Percentiles rank a stretch among this genome's conserved stretches.
Conservation (phyloP, 2,888 invertebrate genomes). For the Nymphalis polychloros region DNA sequence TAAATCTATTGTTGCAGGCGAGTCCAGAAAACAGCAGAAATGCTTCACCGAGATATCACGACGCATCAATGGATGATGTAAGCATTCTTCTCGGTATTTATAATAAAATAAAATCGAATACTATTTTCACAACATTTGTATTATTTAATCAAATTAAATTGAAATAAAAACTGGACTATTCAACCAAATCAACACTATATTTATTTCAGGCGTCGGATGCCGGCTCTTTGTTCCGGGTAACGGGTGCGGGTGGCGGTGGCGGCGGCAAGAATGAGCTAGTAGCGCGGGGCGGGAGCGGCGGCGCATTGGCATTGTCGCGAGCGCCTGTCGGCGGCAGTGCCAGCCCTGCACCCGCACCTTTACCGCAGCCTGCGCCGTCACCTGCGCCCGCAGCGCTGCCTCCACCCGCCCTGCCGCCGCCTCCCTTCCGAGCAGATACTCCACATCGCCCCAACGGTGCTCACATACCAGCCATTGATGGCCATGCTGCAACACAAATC, state of each 20-base stretch:
- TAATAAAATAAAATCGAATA: too few relatives aligned
- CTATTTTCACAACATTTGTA: neutral
- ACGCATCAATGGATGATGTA: constrained; percentile 78
- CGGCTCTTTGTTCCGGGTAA: constrained; percentile 73
- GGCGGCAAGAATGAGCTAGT: constrained; percentile 83
- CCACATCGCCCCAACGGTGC: constrained; percentile 69
- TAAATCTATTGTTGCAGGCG: constrained; percentile 64
- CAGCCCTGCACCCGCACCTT: constrained; percentile 84
- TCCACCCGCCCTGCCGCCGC: constrained; percentile 84
- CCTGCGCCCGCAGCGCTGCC: constrained; percentile 87
- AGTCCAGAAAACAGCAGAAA: constrained; percentile 79
- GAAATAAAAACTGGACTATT: neutral
- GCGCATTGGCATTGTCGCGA: constrained; percentile 83
- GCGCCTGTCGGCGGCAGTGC: constrained; percentile 83
- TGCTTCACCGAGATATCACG: constrained; percentile 76
- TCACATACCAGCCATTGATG: constrained; percentile 73
- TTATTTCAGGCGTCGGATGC: constrained; percentile 70
- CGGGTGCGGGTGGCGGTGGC: constrained; percentile 87
- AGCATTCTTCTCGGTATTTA: constrained; percentile 45
- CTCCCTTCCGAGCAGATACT: constrained; percentile 81
- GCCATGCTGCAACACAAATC: constrained; percentile 72
- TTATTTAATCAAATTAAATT: neutral
- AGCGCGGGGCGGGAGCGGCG: constrained; percentile 85
- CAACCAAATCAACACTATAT: neutral
- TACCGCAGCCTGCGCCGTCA: constrained; percentile 85